Percentiles rank a stretch among this genome's conserved stretches.
Evolutionary conservation across 30 jellyfish, hydroid and myxozoan species (phyloP).

Genomic region (Aurelia sp.): DNA sequence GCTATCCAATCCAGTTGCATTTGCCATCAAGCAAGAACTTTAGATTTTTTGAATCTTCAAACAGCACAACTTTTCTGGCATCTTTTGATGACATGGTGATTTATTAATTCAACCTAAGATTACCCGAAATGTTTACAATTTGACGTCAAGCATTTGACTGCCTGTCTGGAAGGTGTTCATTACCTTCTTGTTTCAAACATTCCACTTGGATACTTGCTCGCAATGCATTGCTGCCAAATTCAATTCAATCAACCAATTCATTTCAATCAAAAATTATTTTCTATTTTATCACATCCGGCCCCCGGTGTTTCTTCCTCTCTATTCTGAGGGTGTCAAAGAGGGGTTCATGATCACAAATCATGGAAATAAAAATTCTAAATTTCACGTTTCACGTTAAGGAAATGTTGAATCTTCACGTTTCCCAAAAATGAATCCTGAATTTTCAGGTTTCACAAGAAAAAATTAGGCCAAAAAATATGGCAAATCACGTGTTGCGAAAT

Average conservation of each 20-base stretch:
- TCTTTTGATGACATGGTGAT: slow-evolving; percentile 54
- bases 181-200: slow-evolving; percentile 48
- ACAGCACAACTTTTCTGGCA: background rate
- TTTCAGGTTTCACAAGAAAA: too few relatives aligned
- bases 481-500: too few relatives aligned
- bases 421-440: too few relatives aligned
- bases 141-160: slow-evolving; percentile 30
- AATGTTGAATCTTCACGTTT: too few relatives aligned
- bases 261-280: too few relatives aligned
- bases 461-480: too few relatives aligned
- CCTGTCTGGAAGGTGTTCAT: background rate
- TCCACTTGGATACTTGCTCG: slow-evolving; percentile 51
- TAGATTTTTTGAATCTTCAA: background rate
- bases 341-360: too few relatives aligned
- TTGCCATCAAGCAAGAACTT: background rate
- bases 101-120: slow-evolving; percentile 8
- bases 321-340: too few relatives aligned
- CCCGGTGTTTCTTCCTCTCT: too few relatives aligned
- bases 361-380: too few relatives aligned
- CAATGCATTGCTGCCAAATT: slow-evolving; percentile 25
- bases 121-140: slow-evolving; percentile 38
- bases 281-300: too few relatives aligned
- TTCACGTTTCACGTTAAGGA: too few relatives aligned
- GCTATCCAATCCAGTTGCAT: slow-evolving; percentile 38
- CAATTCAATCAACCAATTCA: background rate